A percentile compares a stretch with the other conserved stretches of the same genome.
Conservation (phyloP, 1,140 invertebrate genomes). For the Psilanteris sp. region DNA sequence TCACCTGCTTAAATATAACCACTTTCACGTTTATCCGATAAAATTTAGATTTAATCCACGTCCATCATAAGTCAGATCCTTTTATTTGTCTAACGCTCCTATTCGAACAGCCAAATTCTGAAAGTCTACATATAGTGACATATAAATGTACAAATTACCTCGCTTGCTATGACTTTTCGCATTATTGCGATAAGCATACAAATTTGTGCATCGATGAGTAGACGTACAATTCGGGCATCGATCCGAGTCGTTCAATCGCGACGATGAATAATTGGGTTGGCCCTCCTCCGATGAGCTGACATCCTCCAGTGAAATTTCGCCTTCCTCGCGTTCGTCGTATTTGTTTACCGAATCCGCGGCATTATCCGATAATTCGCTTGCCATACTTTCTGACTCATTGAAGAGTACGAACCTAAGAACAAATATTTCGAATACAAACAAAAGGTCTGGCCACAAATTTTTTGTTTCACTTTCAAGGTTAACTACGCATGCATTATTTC, state of each 20-base stretch:
- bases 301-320: constrained; percentile 77
- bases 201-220: too few species aligned
- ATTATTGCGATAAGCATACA: too few species aligned
- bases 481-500: constrained; percentile 3
- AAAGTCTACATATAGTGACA: too few species aligned
- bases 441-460: too few species aligned
- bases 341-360: constrained; percentile 69
- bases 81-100: too few species aligned
- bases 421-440: constrained; percentile 9
- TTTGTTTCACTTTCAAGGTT: too few species aligned
- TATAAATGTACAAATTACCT: not conserved
- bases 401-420: too few species aligned
- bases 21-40: too few species aligned
- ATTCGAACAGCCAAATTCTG: too few species aligned
- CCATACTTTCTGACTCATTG: constrained; percentile 63
- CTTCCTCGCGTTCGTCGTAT: constrained; percentile 74
- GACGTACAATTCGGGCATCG: constrained; percentile 1
- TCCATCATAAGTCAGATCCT: too few species aligned
- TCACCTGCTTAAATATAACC: too few species aligned
- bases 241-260: not conserved
- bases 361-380: constrained; percentile 74
- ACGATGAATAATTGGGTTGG: constrained; percentile 60
- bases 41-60: too few species aligned
- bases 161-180: not conserved
- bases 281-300: constrained; percentile 77